Evolutionary conservation across 2,797 vertebrate species (phyloP), one percentile per base, ranked within the genome.

Genomic region (Ptychobarbus kaznakovi): DNA sequence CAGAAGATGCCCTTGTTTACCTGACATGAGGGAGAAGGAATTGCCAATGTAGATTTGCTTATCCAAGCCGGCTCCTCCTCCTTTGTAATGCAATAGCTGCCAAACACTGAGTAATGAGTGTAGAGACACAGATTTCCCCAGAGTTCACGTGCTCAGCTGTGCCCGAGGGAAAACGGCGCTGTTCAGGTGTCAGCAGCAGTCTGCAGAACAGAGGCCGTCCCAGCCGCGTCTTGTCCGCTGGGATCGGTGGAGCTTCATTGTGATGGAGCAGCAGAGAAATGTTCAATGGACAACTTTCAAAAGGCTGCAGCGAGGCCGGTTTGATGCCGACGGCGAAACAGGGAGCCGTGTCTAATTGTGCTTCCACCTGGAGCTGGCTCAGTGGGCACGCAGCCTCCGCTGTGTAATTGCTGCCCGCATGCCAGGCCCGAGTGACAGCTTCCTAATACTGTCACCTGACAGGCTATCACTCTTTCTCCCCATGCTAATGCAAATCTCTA

Each of bases 71-170:
- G 90, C 69, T 75, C 61, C 65, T 46, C 78, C 83, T 58, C 42
- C 74, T 83, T 80, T 83, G 74, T 87, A 83, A 82, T 61, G 58
- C 92, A 92, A 92, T 92, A 89, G 87, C 93, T 90, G 91, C 89
- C 89, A 91, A 93, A 90, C 89, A 90, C 92, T 92, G 92, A 76
- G 86, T 82, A 85, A 78, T 63, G 91, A 92, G 87, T 91, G 87
- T 88, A 88, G 89, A 89, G 88, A 87, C 84, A 90, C 88, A 86
- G 91, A 90, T 88, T 91, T 91, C 89, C 92, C 87, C 84, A 91
- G 86, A 81, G 73, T 81, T 76, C 49, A 58, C 38, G 7, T 69
- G 69, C 56, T 80, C 42, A 2, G 65, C 28, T 49, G n/a, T 25
- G 49, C 65, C 66, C 15, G 38, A 77, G 83, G 83, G 49, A 84